Evolutionary conservation across 1,140 invertebrate genomes (phyloP).

Genomic region (Wiebesia pumilae): DNA sequence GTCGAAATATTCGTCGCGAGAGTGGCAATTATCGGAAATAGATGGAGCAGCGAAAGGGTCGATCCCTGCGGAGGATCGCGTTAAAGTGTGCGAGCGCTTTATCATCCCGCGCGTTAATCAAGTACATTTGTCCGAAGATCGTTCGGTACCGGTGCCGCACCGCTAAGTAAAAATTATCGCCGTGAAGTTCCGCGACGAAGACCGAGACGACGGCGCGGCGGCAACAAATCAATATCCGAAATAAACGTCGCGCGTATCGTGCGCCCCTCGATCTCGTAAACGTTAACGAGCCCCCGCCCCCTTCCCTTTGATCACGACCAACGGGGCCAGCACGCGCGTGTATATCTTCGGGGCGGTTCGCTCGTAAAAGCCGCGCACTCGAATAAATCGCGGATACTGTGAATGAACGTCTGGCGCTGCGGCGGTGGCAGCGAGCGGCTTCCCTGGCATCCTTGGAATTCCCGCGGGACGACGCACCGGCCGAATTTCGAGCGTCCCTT

Average conservation of each 20-base stretch:
- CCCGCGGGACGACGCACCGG: background rate
- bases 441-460: constrained; percentile 30
- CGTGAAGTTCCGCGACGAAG: constrained; percentile 15
- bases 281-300: background rate
- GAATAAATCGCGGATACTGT: constrained; percentile 45
- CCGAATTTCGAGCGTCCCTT: too few relatives aligned
- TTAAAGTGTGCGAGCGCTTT: background rate
- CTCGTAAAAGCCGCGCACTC: constrained; percentile 32
- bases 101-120: background rate
- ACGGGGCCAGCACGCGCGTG: constrained; percentile 5
- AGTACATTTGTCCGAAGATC: background rate
- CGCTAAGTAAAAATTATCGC: constrained; percentile 30
- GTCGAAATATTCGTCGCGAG: background rate
- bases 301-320: constrained; percentile 21
- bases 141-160: background rate
- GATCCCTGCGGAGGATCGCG: too few relatives aligned
- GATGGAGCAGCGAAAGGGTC: background rate
- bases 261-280: background rate
- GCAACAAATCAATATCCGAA: constrained; percentile 38
- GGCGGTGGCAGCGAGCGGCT: background rate
- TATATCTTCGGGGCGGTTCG: background rate
- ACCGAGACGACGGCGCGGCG: background rate
- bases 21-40: background rate
- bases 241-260: constrained; percentile 32
- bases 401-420: constrained; percentile 33